Base-by-base conservation (phyloP, 2,113 vertebrate species). In the Typhlomys cinereus region DNA sequence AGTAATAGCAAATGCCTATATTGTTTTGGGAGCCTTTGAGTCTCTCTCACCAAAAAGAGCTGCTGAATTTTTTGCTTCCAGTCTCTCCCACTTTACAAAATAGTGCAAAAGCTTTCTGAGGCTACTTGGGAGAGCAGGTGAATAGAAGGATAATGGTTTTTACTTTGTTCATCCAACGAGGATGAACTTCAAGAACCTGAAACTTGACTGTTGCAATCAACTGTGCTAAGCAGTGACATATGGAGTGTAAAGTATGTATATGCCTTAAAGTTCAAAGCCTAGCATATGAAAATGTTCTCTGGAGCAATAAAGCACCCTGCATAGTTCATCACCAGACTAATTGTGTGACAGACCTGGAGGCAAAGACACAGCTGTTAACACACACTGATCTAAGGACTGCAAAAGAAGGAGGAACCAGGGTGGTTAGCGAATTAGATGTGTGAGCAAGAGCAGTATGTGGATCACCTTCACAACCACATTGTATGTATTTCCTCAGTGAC, bases 201-300 rank as follows among this genome's bases (percentile, higher is more conserved):
- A 88, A 90, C 85, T 11, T 54, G 66, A 85, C 57, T 21, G 8
- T 44, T 69, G 64, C 78, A 41, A 81, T 80, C 89, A 78, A 21
- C 36, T 52, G 6, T 21, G 29, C 34, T 0, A 29, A 85, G 50
- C 9, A 64, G 71, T 78, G 91, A 82, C 94, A 95, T 94, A 93
- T 92, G 85, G 93, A 62, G n/a, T 29, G 59, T 92, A 89, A 94
- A 66, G 81, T 89, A 89, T 54, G 81, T 85, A 66, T 2, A 78
- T 41, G 29, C 61, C 74, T 93, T 95, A 96, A 96, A 95, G 89
- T 89, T 96, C 95, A 96, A 96, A 91, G 89, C 92, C 76, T 94
- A 44, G 18, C 80, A 12, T 81, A 57, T 69, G 89, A 93, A 94
- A 92, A 81, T 87, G 71, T 86, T 85, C 94, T 85, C 79, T 69